A percentile compares a stretch with the other conserved stretches of the same genome.
Conservation (phyloP, 2,888 invertebrate species). For the Yponomeuta plumbellus region DNA sequence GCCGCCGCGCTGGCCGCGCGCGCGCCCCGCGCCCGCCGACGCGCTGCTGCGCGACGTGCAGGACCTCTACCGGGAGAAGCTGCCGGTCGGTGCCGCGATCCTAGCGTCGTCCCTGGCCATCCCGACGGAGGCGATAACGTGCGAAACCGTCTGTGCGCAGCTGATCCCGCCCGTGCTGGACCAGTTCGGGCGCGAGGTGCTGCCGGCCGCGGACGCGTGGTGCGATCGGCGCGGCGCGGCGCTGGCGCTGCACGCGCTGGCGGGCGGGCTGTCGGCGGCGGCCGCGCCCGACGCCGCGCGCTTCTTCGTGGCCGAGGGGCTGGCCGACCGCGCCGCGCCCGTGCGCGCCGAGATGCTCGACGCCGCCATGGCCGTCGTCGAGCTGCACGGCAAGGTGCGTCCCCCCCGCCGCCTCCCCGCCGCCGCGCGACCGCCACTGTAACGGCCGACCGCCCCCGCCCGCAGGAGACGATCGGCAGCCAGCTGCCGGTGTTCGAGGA, state of each 20-base stretch:
- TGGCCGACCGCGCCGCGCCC: slow-evolving; percentile 88
- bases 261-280: slow-evolving; percentile 80
- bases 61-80: slow-evolving; percentile 83
- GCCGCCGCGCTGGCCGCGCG: slow-evolving; percentile 84
- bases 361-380: slow-evolving; percentile 94
- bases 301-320: slow-evolving; percentile 90
- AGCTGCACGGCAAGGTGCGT: slow-evolving; percentile 91
- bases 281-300: slow-evolving; percentile 83
- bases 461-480: slow-evolving; percentile 80
- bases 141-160: slow-evolving; percentile 36
- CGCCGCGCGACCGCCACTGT: too few relatives aligned
- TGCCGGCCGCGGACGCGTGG: slow-evolving; percentile 93
- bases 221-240: slow-evolving; percentile 92
- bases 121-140: too few relatives aligned
- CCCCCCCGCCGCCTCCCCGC: too few relatives aligned
- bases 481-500: slow-evolving; percentile 94
- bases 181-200: slow-evolving; percentile 92
- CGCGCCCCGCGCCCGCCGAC: slow-evolving; percentile 45
- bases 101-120: background rate
- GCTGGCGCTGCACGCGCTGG: slow-evolving; percentile 85
- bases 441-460: too few relatives aligned
- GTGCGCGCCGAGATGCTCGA: slow-evolving; percentile 94
- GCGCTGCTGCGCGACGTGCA: slow-evolving; percentile 80
- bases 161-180: slow-evolving; percentile 91
- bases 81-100: slow-evolving; percentile 72